Evolutionary conservation across 2,888 invertebrate genomes (phyloP), one percentile per base, ranked within the genome.

Genomic region (Trachelus iudaicus): DNA sequence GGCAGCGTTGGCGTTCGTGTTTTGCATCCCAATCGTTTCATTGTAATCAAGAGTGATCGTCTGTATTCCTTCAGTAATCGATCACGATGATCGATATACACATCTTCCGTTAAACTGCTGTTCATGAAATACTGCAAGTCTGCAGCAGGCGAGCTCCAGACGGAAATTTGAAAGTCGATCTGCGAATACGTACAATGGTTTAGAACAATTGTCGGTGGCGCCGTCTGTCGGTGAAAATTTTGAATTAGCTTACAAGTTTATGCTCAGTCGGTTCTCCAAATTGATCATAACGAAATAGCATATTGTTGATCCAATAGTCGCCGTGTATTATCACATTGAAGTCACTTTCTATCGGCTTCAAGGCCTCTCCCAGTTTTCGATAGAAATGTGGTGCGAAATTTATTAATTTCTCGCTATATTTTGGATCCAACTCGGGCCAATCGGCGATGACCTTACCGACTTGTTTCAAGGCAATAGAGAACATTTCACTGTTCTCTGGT

Each of bases 151-250:
- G 92, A 91, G 9, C 89, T 85, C 81, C 91, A 93, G 40, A 87
- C 77, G 74, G 90, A 89, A 79, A 92, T 78, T 89, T 93, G 93
- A 79, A 92, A 93, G 83, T 93, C 93, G 75, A 93, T 92, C 93
- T 93, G 86, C 0, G 6, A 1, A 40, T 4, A 40, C 6, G 0
- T 15, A 1, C 15, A 15, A 6, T 40, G 4, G 4, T 37, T 37
- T 15, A 35, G 35, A 12, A 35, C 12, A 23, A 9, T 56, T 56
- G 23, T 23, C 23, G 2, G 56, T 9, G 23, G 23, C 56, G 23
- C 9, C 23, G 9, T 56, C 56, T 23, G 9, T 0, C 56, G 23
- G 23, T 1, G 23, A 23, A 0, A 23, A 15, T 6, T 56, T 23
- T 23, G 23, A 56, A 56, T 1, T 56, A 56, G 74, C 76, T 56